phyloP scores from a whole-genome alignment of 2,113 vertebrate species.

The Dascyllus trimaculatus region DNA sequence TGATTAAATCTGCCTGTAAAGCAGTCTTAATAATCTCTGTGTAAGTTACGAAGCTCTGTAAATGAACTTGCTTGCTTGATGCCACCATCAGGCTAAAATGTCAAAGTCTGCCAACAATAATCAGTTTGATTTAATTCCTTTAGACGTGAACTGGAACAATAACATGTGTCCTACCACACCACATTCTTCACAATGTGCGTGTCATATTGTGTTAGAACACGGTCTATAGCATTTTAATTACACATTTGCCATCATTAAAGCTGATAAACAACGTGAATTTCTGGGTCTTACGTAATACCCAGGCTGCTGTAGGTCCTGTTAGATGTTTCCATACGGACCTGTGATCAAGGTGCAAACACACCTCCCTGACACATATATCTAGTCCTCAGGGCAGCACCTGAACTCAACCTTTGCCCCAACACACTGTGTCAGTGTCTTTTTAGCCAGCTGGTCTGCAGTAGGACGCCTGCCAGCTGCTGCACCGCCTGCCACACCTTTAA shows the following conservation, averaged over 20 bases:
- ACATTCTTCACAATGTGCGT: no score
- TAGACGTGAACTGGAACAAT: neutral
- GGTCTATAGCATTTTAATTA: no score
- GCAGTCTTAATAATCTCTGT: no score
- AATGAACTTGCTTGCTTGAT: no score
- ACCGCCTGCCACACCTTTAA: constrained; percentile 6
- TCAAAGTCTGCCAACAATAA: neutral
- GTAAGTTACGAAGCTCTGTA: no score
- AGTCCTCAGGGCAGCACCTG: neutral
- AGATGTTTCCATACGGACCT: neutral
- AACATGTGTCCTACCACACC: no score
- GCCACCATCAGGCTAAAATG: neutral
- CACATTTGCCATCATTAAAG: neutral
- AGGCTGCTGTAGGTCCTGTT: neutral
- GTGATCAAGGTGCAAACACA: constrained; percentile 41
- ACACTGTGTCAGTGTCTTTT: neutral
- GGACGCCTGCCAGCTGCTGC: neutral
- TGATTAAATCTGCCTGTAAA: no score
- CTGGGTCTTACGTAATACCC: no score
- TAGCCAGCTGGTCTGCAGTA: neutral
- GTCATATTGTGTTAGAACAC: no score
- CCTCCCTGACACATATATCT: neutral
- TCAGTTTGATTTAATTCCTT: neutral
- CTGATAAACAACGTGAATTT: neutral
- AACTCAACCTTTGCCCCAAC: constrained; percentile 5